Conservation (phyloP, 2,888 invertebrate species). For the Aelia acuminata region DNA sequence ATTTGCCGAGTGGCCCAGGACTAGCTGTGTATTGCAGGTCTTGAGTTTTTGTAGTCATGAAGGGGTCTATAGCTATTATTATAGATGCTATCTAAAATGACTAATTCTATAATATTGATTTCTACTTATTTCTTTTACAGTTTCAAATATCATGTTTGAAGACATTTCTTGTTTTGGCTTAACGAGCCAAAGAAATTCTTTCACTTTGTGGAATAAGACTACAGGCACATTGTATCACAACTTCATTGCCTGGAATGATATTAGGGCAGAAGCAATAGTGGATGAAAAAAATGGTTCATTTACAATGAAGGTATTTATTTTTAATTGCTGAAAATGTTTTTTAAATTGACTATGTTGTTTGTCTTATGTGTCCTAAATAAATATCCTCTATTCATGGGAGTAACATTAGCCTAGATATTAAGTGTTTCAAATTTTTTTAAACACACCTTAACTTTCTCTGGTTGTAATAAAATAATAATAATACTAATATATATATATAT, state of each 20-base stretch:
- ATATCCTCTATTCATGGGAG: too few species aligned
- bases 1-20: too few species aligned
- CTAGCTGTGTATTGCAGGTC: too few species aligned
- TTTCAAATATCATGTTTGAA: slow-evolving; percentile 76
- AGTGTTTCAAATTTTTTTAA: too few species aligned
- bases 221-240: slow-evolving; percentile 85
- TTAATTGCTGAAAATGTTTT: neutral
- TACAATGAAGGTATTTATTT: slow-evolving; percentile 74
- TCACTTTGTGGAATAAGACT: slow-evolving; percentile 85
- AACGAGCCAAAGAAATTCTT: slow-evolving; percentile 86
- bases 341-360: neutral
- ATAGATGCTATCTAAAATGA: neutral
- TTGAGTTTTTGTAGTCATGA: too few species aligned
- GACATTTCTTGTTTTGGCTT: slow-evolving; percentile 86
- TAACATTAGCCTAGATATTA: too few species aligned
- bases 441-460: too few species aligned
- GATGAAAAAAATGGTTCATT: slow-evolving; percentile 84
- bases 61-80: too few species aligned
- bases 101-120: slow-evolving; percentile 73
- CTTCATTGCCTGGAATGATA: slow-evolving; percentile 93
- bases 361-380: too few species aligned
- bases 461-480: too few species aligned
- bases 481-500: too few species aligned
- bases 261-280: slow-evolving; percentile 81
- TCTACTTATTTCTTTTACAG: slow-evolving; percentile 71